Conservation (phyloP, 1,140 invertebrate species). For the Ostrea denselamellosa region DNA sequence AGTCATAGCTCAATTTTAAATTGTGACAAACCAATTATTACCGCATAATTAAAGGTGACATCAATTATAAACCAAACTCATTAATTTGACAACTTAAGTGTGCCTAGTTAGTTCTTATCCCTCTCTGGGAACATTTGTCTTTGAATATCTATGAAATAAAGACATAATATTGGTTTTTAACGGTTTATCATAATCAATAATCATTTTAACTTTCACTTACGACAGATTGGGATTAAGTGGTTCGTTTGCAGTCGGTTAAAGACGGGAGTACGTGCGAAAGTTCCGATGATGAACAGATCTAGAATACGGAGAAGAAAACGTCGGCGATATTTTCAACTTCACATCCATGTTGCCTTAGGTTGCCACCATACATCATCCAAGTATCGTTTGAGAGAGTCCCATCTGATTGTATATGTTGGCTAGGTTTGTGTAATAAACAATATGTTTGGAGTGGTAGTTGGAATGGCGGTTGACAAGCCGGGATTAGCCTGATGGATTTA, state of each 20-base stretch:
- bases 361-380: constrained; percentile 84
- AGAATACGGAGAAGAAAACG: constrained; percentile 96
- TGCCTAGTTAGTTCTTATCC: too few species aligned
- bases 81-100: too few species aligned
- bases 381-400: constrained; percentile 30
- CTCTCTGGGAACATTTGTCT: too few species aligned
- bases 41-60: too few species aligned
- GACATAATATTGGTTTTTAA: too few species aligned
- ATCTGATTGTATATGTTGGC: constrained; percentile 51
- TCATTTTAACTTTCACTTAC: constrained; percentile 61
- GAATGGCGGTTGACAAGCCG: constrained; percentile 2
- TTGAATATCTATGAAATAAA: too few species aligned
- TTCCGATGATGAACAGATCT: constrained; percentile 95
- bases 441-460: constrained; percentile 27
- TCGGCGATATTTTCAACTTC: constrained; percentile 78
- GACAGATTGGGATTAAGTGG: constrained; percentile 92
- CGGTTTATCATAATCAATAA: too few species aligned
- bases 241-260: constrained; percentile 95
- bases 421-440: constrained; percentile 47
- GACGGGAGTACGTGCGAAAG: constrained; percentile 93
- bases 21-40: too few species aligned
- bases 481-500: neutral
- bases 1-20: too few species aligned
- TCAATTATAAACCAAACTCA: too few species aligned
- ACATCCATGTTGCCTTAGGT: constrained; percentile 87